Evolutionary conservation across 2,797 vertebrate genomes (phyloP), one percentile per base, ranked within the genome.

Genomic region (Delichon dasypus): DNA sequence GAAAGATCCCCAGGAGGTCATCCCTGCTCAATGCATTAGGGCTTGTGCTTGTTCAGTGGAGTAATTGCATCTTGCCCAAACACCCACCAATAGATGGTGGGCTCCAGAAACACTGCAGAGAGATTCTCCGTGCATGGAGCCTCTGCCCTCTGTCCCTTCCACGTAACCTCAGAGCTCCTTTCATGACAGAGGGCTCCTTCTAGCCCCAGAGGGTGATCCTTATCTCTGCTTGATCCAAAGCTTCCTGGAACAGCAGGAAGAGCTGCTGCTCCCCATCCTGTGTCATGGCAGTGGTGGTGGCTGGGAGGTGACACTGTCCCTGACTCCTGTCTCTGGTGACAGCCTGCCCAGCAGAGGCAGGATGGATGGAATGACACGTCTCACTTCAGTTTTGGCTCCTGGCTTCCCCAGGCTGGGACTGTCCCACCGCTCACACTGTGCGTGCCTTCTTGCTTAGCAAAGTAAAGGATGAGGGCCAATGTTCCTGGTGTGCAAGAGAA

Each of bases 11-110:
- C 0, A 68, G 70, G 19, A 68, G 32, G 16, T 7, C 44, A 79
- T 30, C 7, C n/a, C 60, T 32, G 45, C 30, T 67, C 16, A 32
- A 8, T 11, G 14, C 2, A 0, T 0, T 11, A 20, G 16, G 5
- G 10, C 16, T 82, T 54, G 13, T 67, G 26, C 26, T 17, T 60
- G 14, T 32, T 26, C 19, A 42, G 1, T 8, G 13, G 20, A 7
- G 12, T 9, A 6, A 9, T 18, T 83, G 10, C 30, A n/a, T 66
- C 57, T 42, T 61, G 60, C n/a, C 30, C 34, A 36, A 45, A 8
- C 16, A n/a, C 20, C 29, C 57, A n/a, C 32, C 53, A 83, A n/a
- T n/a, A n/a, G n/a, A n/a, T n/a, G 16, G 18, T 57, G 66, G 29
- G 48, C 27, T 88, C 5, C 21, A 53, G 79, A 45, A 48, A 16